These are phyloP conservation scores for Rhamnusium bicolor DNA, from an alignment of 2,888 invertebrate genomes.

Conservation along the genomic window DNA sequence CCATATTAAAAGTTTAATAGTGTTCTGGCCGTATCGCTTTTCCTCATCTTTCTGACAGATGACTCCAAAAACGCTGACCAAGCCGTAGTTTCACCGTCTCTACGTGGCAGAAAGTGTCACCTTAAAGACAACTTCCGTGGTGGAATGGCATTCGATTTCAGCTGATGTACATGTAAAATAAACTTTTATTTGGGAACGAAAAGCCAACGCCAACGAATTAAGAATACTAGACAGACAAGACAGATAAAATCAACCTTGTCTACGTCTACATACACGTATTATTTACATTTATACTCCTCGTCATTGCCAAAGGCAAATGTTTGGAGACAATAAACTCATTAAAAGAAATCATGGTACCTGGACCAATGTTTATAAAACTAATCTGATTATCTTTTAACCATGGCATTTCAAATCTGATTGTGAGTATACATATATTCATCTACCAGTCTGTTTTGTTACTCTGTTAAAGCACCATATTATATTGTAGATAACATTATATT, in stretches of 20 bases:
- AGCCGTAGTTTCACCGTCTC: background rate
- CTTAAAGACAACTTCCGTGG: background rate
- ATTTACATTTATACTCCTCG: too few species aligned
- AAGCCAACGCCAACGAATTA: background rate
- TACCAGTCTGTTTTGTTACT: too few species aligned
- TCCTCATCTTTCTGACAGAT: constrained; percentile 44
- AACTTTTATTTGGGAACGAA: background rate
- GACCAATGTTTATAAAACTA: too few species aligned
- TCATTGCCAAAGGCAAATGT: too few species aligned
- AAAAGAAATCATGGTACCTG: too few species aligned
- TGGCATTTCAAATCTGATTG: too few species aligned
- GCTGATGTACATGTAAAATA: background rate
- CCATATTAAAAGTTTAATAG: constrained; percentile 58
- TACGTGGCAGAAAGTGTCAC: background rate
- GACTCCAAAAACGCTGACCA: background rate
- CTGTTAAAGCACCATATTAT: too few species aligned
- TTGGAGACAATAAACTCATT: background rate
- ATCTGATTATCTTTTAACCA: too few species aligned
- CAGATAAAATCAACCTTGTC: background rate
- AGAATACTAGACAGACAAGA: background rate
- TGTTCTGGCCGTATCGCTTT: constrained; percentile 37
- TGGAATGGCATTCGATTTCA: background rate
- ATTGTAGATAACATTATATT: too few species aligned
- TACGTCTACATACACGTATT: background rate
- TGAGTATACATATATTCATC: too few species aligned